Base-by-base conservation (phyloP, 2,113 vertebrate species). In the Colistium nudipinnis region DNA sequence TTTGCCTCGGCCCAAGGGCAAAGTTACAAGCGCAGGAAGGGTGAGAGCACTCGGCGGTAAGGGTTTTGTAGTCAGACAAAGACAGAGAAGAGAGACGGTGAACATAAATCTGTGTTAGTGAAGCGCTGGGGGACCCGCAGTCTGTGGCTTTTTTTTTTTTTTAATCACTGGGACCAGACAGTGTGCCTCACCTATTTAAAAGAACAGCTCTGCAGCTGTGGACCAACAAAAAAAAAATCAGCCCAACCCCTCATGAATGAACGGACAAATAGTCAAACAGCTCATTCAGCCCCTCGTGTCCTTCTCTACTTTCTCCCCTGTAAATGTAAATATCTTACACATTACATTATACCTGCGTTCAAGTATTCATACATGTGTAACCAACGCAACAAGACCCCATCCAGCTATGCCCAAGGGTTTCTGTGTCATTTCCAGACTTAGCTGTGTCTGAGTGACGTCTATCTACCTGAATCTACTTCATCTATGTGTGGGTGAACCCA, bases 91-190 rank as follows among this genome's bases (percentile, higher is more conserved):
- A 51, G 62, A 84, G 74, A 74, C 20, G 14, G 57, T 43, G 60
- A 70, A 74, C 74, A 83, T 86, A 83, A 90, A 88, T 86, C 74
- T 82, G 82, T 77, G 73, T 78, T 86, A 85, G 84, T 71, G 72
- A 88, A 80, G 79, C 54, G 12, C 80, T 47, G 62, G 57, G 77
- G 80, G 72, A 75, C 31, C 65, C 27, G 10, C 24, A 62, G 51
- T 75, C 63, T 60, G 51, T 55, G 54, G 30, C 70, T 72, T 57
- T 62, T 84, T 61, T 82, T 81, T 74, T 57, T 62, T 84, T 61
- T 82, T 81, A 71, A 80, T 88, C 72, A 20, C 59, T 27, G 53
- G 55, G 48, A 78, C 76, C 76, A 86, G 76, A 73, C 78, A 72
- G 30, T 53, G 66, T 52, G 80, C 62, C 63, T 62, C 62, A 55